Base-by-base conservation (phyloP, 2,888 invertebrate genomes). In the Tetheella fluctuosa region DNA sequence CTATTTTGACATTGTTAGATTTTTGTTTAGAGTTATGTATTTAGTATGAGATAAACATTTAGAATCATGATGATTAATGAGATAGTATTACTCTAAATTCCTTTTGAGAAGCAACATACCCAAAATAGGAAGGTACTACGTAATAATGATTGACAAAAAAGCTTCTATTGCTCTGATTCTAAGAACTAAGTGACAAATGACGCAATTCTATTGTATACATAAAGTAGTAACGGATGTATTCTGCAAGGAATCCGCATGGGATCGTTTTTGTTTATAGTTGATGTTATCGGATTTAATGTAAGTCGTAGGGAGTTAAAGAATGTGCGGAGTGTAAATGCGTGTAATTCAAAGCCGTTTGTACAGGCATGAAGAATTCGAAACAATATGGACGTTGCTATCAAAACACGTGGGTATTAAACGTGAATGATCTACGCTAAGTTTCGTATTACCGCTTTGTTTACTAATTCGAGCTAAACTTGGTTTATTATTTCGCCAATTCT, bases 211-310 rank as follows among this genome's bases (percentile, higher is more conserved):
- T 23, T 56, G 58, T 20, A 20, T n/a, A n/a, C n/a, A n/a, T 20
- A 15, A n/a, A 48, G 20, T 8, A 48, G 17, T 20, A 48, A n/a
- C 17, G 48, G 17, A 7, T 13, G 79, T 82, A 81, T 34, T 34
- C 84, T 81, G 78, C 86, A 86, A 86, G 86, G 85, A 69, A 84
- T 79, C 69, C 78, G 60, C 73, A 65, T 81, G 79, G 85, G 85
- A 76, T 81, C 81, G 71, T 72, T 82, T 81, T 78, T 85, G 65
- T 76, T 76, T 70, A 59, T 63, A 61, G 52, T 64, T 59, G 64
- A 67, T 59, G 73, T 69, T 63, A 79, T 23, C 20, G 12, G 34
- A 55, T 54, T 62, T 48, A 74, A 78, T 74, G 54, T 69, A 66
- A 65, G 61, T 65, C 73, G 76, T 64, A 77, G 71, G 73, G 67